A percentile compares a stretch with the other conserved stretches of the same genome.
phyloP scores from a whole-genome alignment of 2,113 vertebrate genomes.

The Odocoileus virginianus region DNA sequence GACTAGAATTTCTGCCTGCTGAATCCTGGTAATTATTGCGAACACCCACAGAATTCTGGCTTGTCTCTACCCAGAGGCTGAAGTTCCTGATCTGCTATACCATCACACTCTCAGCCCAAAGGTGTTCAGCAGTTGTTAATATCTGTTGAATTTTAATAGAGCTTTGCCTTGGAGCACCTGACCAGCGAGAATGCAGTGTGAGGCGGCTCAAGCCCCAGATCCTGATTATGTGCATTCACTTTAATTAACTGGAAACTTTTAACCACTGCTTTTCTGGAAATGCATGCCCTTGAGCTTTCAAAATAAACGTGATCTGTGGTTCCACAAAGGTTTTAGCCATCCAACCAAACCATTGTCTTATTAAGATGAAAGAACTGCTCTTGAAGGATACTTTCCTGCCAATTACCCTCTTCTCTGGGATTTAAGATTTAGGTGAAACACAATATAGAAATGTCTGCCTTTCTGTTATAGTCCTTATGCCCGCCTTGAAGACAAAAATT shows the following conservation, averaged over 20 bases:
- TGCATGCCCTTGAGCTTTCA: neutral
- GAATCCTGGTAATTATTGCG: neutral
- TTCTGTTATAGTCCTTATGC: neutral
- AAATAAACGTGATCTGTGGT: neutral
- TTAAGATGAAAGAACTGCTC: neutral
- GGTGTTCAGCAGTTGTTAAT: neutral
- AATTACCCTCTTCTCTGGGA: neutral
- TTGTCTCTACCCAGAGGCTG: neutral
- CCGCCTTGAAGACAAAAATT: neutral
- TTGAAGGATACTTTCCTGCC: neutral
- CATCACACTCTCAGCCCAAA: neutral
- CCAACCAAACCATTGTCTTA: neutral
- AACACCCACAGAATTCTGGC: neutral
- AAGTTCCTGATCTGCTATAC: neutral
- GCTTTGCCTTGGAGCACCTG: neutral
- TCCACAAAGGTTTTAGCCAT: neutral
- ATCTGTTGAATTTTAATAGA: constrained; percentile 44
- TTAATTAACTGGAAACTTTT: constrained; percentile 49
- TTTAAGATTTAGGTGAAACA: neutral
- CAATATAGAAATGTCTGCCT: neutral
- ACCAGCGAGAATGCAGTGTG: neutral
- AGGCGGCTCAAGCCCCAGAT: neutral
- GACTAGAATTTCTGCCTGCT: neutral
- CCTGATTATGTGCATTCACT: neutral
- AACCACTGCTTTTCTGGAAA: constrained; percentile 16